Evolutionary conservation across 2,113 vertebrate genomes (phyloP).

Genomic region (Chaetorhynchus papuensis): DNA sequence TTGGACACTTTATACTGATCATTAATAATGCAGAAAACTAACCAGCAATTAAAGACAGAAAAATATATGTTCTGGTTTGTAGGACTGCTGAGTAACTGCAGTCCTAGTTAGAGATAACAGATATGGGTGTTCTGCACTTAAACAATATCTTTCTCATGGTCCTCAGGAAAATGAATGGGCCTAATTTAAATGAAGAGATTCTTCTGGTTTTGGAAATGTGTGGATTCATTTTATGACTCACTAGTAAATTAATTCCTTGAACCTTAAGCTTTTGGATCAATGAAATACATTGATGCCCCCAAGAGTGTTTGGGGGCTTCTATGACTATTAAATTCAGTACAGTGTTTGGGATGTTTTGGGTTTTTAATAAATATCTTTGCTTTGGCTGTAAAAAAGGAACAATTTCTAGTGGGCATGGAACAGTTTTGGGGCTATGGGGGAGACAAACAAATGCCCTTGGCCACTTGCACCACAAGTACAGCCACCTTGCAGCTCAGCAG

Average conservation of each 20-base stretch:
- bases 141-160: neutral
- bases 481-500: neutral
- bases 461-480: neutral
- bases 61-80: neutral
- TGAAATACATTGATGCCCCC: neutral
- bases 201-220: neutral
- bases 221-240: neutral
- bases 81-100: neutral
- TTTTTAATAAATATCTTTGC: neutral
- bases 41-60: neutral
- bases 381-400: neutral
- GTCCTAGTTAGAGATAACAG: constrained; percentile 18
- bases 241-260: neutral
- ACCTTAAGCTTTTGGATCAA: neutral
- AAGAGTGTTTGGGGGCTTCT: neutral
- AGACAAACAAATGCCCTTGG: neutral
- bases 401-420: neutral
- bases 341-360: neutral
- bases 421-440: too few relatives aligned
- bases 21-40: constrained; percentile 19
- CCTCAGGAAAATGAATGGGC: neutral
- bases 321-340: neutral
- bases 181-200: neutral
- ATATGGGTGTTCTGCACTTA: neutral
- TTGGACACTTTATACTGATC: neutral